These are phyloP conservation scores for Conchocele bisecta DNA, from an alignment of 2,888 invertebrate species.

Conservation along the genomic window DNA sequence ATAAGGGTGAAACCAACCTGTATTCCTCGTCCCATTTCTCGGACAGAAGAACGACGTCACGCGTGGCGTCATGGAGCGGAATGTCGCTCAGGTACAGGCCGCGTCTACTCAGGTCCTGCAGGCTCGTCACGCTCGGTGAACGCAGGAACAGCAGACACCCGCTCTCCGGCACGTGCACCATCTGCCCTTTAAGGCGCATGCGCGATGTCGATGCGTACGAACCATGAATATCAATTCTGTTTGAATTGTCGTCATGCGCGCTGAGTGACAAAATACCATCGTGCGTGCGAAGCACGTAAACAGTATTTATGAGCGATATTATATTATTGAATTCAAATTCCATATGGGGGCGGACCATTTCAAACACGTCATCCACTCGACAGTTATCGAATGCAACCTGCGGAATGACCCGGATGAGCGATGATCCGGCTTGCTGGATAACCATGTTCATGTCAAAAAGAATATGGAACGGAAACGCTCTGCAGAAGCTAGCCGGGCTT, in stretches of 20 bases:
- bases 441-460: conserved; percentile 95
- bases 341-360: conserved; percentile 78
- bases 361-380: conserved; percentile 63
- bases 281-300: conserved; percentile 73
- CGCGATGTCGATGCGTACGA: too few species aligned
- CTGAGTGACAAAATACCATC: conserved; percentile 49
- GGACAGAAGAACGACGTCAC: conserved; percentile 96
- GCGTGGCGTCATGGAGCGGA: conserved; percentile 96
- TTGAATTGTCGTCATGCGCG: conserved; percentile 51
- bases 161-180: conserved; percentile 95
- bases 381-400: conserved; percentile 52
- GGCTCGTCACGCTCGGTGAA: conserved; percentile 96
- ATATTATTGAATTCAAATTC: conserved; percentile 71
- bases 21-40: conserved; percentile 99
- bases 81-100: conserved; percentile 97
- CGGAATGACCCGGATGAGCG: conserved; percentile 89
- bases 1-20: too few species aligned
- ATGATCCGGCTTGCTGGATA: conserved; percentile 94
- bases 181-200: conserved; percentile 90
- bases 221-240: conserved; percentile 57
- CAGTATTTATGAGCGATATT: conserved; percentile 76
- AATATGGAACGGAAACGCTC: conserved; percentile 97
- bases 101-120: conserved; percentile 95
- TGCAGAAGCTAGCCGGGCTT: conserved; percentile 81
- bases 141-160: conserved; percentile 95